A percentile compares a stretch with the other conserved stretches of the same genome.
phyloP scores from a whole-genome alignment of 2,888 invertebrate genomes.

The Macroteleia sp. region DNA sequence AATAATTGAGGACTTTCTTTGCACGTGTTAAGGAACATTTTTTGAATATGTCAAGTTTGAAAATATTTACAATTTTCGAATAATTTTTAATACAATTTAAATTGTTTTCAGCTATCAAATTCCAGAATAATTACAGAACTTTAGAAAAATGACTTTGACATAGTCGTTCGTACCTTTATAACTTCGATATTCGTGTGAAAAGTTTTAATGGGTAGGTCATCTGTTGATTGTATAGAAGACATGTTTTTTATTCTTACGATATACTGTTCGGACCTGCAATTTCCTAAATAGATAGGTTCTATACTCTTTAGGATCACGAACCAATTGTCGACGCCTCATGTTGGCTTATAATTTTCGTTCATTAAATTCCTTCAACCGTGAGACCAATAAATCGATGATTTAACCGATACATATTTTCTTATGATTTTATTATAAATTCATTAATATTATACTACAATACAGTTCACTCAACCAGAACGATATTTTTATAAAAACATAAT shows the following conservation, averaged over 20 bases:
- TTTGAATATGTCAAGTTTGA: no score
- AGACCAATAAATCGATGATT: slow-evolving; percentile 59
- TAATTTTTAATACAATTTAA: no score
- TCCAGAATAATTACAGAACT: no score
- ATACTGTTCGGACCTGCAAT: slow-evolving; percentile 62
- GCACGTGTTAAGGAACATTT: no score
- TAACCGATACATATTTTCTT: slow-evolving; percentile 33
- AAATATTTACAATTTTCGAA: no score
- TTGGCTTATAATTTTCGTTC: slow-evolving; percentile 66
- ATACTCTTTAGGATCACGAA: slow-evolving; percentile 67
- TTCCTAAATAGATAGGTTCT: slow-evolving; percentile 67
- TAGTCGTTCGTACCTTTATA: no score
- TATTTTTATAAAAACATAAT: no score
- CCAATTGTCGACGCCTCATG: slow-evolving; percentile 66
- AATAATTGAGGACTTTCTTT: no score
- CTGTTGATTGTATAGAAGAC: slow-evolving; percentile 62
- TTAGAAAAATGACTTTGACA: no score
- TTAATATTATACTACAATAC: no score
- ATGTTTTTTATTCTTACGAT: slow-evolving; percentile 50
- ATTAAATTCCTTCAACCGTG: slow-evolving; percentile 66
- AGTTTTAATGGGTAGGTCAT: slow-evolving; percentile 42
- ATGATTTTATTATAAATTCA: not conserved
- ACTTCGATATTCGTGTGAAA: slow-evolving; percentile 57
- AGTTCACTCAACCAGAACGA: no score
- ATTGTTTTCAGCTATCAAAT: no score